Conservation (phyloP, 2,113 vertebrate species). For the Oryzias woworae region DNA sequence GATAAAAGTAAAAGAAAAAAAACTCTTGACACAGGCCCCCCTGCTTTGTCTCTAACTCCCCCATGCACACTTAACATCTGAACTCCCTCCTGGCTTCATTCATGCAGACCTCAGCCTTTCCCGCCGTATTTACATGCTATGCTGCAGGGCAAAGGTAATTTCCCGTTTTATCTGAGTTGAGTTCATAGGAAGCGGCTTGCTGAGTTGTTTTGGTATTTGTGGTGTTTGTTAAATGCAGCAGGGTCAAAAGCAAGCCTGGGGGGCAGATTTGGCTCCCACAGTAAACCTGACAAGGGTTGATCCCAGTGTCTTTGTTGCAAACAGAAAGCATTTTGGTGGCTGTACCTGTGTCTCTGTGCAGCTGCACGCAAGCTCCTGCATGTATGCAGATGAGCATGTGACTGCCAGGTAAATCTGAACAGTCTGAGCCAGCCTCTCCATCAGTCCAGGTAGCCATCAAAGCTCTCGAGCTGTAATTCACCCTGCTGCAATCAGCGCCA, state of each 20-base stretch:
- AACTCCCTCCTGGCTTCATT: constrained; percentile 58
- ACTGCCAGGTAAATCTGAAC: constrained; percentile 59
- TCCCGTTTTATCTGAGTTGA: constrained; percentile 58
- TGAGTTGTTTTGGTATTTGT: constrained; percentile 78
- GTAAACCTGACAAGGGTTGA: constrained; percentile 38
- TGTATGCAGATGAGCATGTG: constrained; percentile 40
- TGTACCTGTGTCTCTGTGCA: not conserved
- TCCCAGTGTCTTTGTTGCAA: constrained; percentile 20
- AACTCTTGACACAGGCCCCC: constrained; percentile 47
- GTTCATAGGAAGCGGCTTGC: constrained; percentile 75
- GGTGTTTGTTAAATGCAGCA: constrained; percentile 82
- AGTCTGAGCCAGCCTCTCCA: constrained; percentile 55
- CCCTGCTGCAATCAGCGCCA: constrained; percentile 76
- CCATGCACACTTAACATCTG: constrained; percentile 71
- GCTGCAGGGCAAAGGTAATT: constrained; percentile 54
- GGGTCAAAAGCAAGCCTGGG: constrained; percentile 74
- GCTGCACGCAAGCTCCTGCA: constrained; percentile 22
- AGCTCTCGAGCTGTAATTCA: constrained; percentile 77
- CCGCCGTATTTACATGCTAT: constrained; percentile 59
- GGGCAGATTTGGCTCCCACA: constrained; percentile 50
- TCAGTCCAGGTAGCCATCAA: constrained; percentile 76
- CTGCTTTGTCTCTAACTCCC: constrained; percentile 31
- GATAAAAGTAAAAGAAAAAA: constrained; percentile 32
- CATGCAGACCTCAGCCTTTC: constrained; percentile 62
- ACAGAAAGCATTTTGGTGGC: constrained; percentile 19